Evolutionary conservation across 2,888 invertebrate genomes (phyloP).

Genomic region (Microctonus hyperodae): DNA sequence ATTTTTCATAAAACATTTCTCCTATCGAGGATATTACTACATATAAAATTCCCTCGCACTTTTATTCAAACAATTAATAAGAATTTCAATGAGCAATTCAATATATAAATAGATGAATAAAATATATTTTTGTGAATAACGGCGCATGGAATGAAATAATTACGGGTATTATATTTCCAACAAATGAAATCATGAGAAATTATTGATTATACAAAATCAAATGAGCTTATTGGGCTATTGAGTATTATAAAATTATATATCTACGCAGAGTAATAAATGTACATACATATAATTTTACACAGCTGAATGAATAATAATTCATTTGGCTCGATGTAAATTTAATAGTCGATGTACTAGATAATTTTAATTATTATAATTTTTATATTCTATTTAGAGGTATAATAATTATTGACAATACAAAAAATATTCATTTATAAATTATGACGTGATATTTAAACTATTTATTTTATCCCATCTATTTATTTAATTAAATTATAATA

Average conservation of each 20-base stretch:
- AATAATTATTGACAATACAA: conserved; percentile 1
- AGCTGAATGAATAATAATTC: background rate
- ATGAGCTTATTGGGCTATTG: background rate
- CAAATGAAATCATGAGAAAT: background rate
- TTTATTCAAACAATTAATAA: conserved; percentile 8
- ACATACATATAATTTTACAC: background rate
- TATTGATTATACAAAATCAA: background rate
- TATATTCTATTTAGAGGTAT: no score
- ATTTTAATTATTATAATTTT: background rate
- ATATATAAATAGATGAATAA: background rate
- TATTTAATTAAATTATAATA: background rate
- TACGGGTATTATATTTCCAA: background rate
- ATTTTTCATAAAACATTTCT: background rate
- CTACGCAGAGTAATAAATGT: background rate
- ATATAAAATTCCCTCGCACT: background rate
- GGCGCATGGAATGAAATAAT: background rate
- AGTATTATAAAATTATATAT: background rate
- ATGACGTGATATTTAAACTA: background rate
- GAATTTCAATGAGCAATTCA: background rate
- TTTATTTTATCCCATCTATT: background rate
- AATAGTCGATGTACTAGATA: background rate
- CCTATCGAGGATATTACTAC: background rate
- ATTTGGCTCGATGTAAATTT: background rate
- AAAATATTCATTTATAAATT: background rate
- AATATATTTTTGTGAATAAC: background rate